A percentile compares a stretch with the other conserved stretches of the same genome.
Evolutionary conservation across 2,797 vertebrate genomes (phyloP).

Genomic region (Choloepus didactylus): DNA sequence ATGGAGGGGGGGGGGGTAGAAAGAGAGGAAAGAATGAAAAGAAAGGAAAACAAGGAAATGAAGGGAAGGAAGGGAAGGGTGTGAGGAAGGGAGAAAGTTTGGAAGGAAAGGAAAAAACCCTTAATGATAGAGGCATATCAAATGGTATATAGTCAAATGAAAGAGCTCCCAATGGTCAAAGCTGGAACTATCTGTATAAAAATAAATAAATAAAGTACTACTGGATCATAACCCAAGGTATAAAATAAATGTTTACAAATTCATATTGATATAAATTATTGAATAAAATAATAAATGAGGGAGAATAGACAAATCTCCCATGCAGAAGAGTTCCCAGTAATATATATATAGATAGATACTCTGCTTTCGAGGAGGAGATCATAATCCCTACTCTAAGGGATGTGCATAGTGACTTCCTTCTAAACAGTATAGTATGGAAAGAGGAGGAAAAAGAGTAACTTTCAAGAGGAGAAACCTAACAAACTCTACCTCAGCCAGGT

Average conservation of each 20-base stretch:
- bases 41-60: too few species aligned
- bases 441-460: accelerated
- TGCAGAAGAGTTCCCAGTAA: background rate
- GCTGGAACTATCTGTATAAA: background rate
- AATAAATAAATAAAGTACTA: background rate
- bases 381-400: too few species aligned
- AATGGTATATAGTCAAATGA: background rate
- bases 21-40: too few species aligned
- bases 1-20: too few species aligned
- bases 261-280: background rate
- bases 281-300: background rate
- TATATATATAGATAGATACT: background rate
- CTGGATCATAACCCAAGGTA: background rate
- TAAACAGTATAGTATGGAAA: accelerated
- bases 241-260: background rate
- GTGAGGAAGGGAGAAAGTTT: too few species aligned
- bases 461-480: accelerated
- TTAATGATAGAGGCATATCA: accelerated
- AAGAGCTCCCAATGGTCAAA: background rate
- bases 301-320: background rate
- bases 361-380: too few species aligned
- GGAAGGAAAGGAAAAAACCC: too few species aligned
- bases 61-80: too few species aligned
- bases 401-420: background rate
- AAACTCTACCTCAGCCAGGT: accelerated